Base-by-base conservation (phyloP, 2,888 invertebrate genomes). In the Teleogryllus oceanicus region DNA sequence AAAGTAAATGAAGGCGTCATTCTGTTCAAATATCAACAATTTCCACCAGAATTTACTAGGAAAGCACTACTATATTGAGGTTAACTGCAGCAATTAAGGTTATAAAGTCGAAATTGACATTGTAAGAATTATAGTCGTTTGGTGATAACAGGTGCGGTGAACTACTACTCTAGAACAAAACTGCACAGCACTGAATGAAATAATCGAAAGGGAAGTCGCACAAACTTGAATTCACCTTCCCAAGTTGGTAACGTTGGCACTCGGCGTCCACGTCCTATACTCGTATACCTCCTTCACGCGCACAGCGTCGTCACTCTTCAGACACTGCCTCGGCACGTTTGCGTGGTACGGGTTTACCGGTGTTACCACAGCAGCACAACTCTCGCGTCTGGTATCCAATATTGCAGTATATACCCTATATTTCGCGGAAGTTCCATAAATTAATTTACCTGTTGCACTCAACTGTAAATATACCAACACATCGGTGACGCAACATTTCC, bases 231-330 rank as follows among this genome's bases (percentile, higher is more conserved):
- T 62, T 62, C 62, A 62, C 62, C 62, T 62, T 62, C 13, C 16
- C n/a, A 62, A n/a, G 62, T 62, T 62, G 62, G 62, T 62, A 62
- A 62, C n/a, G 62, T 62, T 62, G 62, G 62, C 62, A 62, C n/a
- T 62, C 13, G 62, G n/a, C 62, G 62, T 62, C 62, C 62, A 62
- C 62, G 62, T 62, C 62, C n/a, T n/a, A n/a, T n/a, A 62, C 11
- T n/a, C 13, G 16, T 18, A 62, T 62, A n/a, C 62, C 62, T 18
- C 62, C n/a, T 62, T 3, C 62, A n/a, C n/a, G 62, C 62, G n/a
- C 62, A 62, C 62, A 62, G 13, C 62, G 62, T n/a, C n/a, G 62
- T 62, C 62, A 62, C n/a, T 62, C 62, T 13, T 62, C 62, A 10
- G 62, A n/a, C 62, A 62, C 62, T 62, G 62, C 16, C 16, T n/a